Base-by-base conservation (phyloP, 2,888 invertebrate genomes). In the Euplagia quadripunctaria region DNA sequence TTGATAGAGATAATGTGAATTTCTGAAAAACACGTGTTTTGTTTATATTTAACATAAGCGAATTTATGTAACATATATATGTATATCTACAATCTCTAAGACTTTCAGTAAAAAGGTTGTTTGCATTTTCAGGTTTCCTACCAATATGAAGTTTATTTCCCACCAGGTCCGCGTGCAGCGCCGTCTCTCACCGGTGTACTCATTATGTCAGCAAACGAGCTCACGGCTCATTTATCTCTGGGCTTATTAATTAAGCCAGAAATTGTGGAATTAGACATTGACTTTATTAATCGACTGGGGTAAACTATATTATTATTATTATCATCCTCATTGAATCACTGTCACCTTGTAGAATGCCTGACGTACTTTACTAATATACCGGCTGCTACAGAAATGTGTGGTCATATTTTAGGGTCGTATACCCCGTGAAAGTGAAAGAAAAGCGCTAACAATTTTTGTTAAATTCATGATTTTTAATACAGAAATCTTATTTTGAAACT, bases 181-280 rank as follows among this genome's bases (percentile, higher is more conserved):
- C 61, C 55, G 49, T 7, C 89, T 0, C 77, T 92, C 9, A 69
- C 71, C 1, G 94, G 94, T 0, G 43, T 73, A 4, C 65, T 94
- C 16, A 82, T 88, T 1, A 71, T 94, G 16, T 77, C 89, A 2
- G 89, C 91, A 0, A 89, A 93, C 68, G 94, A 94, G 5, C 77
- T 93, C 14, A 83, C 87, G 0, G 91, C 91, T 0, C 91, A 87
- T 66, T 78, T 94, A 82, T 81, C 79, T 0, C 43, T 94, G 1
- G 51, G 79, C 0, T 63, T 92, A 41, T 78, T 89, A 3, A 77
- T 83, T 5, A 61, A 89, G 0, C 87, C 91, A 1, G 88, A 90
- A 58, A 72, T 86, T 1, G 75, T 88, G 4, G 91, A 92, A 68
- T 65, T 94, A 63, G 76, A 77, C 7, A 85, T 94, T 51, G 85